Evolutionary conservation across 2,888 invertebrate genomes (phyloP).

Genomic region (Netelia virgata): DNA sequence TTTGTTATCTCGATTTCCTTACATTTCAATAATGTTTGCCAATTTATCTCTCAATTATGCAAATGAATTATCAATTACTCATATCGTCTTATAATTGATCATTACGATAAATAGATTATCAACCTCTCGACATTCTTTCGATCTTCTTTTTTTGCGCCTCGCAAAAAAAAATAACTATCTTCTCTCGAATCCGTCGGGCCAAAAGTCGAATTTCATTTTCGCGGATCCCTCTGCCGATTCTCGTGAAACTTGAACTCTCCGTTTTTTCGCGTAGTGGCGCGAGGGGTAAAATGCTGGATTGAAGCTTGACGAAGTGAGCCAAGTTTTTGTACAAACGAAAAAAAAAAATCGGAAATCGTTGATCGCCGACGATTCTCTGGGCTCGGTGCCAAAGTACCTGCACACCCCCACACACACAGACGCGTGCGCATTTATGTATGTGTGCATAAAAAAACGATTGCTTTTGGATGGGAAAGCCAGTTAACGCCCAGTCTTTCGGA

Average conservation of each 20-base stretch:
- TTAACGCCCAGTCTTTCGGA: constrained; percentile 43
- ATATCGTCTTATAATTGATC: too few species aligned
- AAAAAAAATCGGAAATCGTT: neutral
- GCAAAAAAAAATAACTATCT: too few species aligned
- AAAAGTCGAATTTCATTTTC: neutral
- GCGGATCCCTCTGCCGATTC: neutral
- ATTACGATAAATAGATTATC: too few species aligned
- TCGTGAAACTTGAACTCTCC: constrained; percentile 14
- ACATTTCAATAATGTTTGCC: too few species aligned
- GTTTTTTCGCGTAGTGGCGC: neutral
- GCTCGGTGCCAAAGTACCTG: constrained; percentile 37
- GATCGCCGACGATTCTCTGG: neutral
- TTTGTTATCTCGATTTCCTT: too few species aligned
- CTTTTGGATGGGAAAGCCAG: constrained; percentile 30
- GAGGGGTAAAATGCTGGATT: neutral
- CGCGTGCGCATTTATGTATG: neutral
- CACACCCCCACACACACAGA: neutral
- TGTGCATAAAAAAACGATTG: neutral
- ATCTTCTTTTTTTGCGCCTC: too few species aligned
- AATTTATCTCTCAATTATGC: too few species aligned
- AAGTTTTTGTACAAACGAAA: constrained; percentile 21
- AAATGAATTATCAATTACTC: too few species aligned
- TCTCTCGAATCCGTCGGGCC: too few species aligned
- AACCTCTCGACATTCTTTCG: too few species aligned
- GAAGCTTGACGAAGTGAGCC: constrained; percentile 16